Evolutionary conservation across 1,140 invertebrate genomes (phyloP).

Genomic region (Neodiprion virginianus): DNA sequence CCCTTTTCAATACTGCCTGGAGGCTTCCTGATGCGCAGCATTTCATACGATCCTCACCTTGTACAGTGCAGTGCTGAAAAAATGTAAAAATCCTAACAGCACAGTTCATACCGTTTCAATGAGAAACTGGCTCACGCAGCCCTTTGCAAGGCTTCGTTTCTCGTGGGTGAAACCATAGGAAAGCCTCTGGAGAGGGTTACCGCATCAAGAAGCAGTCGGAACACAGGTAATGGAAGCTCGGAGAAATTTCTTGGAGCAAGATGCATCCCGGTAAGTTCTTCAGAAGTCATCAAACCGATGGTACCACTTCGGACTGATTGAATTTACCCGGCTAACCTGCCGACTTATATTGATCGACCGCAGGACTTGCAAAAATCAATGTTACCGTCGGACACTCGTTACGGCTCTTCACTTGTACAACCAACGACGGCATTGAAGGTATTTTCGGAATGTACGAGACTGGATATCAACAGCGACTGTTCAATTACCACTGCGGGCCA

Average conservation of each 20-base stretch:
- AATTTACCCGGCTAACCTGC: not conserved
- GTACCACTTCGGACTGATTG: not conserved
- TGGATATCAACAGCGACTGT: too few species aligned
- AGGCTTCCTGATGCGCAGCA: not conserved
- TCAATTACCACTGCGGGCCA: too few species aligned
- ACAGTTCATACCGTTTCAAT: not conserved
- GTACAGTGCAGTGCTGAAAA: not conserved
- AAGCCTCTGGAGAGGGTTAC: not conserved
- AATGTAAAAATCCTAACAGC: not conserved
- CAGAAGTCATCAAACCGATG: not conserved
- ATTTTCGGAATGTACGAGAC: too few species aligned
- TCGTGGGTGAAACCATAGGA: not conserved
- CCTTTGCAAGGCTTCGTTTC: too few species aligned
- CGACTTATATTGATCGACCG: too few species aligned
- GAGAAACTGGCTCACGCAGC: not conserved
- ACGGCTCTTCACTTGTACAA: too few species aligned
- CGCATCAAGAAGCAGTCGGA: not conserved
- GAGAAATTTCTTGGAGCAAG: not conserved
- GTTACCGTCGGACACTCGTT: too few species aligned
- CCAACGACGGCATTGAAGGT: too few species aligned
- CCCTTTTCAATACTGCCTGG: not conserved
- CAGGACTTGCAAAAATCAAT: too few species aligned
- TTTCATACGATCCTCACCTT: too few species aligned
- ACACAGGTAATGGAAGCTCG: not conserved
- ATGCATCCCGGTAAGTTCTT: not conserved